These are phyloP conservation scores for Nebria brevicollis DNA, from an alignment of 2,888 invertebrate species.

Conservation along the genomic window DNA sequence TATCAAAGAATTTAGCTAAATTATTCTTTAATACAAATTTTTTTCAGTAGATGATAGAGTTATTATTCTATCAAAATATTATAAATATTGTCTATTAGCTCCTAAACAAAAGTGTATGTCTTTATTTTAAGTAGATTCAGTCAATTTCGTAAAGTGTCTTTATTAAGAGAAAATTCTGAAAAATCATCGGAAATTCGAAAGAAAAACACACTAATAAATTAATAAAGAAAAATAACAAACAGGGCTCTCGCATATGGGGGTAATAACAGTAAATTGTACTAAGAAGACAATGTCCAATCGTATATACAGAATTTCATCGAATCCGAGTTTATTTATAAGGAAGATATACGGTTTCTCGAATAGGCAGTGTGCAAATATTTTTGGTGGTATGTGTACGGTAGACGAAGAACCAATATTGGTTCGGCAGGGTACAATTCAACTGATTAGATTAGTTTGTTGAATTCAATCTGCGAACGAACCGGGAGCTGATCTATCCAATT, in stretches of 20 bases:
- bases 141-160: constrained; percentile 22
- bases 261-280: constrained; percentile 38
- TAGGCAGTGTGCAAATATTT: constrained; percentile 51
- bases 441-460: constrained; percentile 48
- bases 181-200: constrained; percentile 30
- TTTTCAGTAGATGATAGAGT: too few relatives aligned
- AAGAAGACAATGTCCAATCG: constrained; percentile 26
- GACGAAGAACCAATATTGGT: constrained; percentile 41
- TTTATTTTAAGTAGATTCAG: background rate
- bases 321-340: constrained; percentile 14
- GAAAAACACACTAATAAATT: constrained; percentile 37
- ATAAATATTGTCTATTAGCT: background rate
- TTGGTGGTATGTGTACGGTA: constrained; percentile 33
- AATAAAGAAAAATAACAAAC: constrained; percentile 43
- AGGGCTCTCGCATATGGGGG: constrained; percentile 5
- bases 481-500: constrained; percentile 35
- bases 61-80: too few relatives aligned
- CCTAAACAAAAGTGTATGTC: too few relatives aligned
- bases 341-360: constrained; percentile 7
- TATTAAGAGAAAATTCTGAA: constrained; percentile 26
- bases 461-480: constrained; percentile 37
- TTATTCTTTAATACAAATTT: too few relatives aligned
- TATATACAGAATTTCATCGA: background rate
- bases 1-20: too few relatives aligned
- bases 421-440: constrained; percentile 44